Conservation (phyloP, 2,113 vertebrate species). For the Rallus limicola region DNA sequence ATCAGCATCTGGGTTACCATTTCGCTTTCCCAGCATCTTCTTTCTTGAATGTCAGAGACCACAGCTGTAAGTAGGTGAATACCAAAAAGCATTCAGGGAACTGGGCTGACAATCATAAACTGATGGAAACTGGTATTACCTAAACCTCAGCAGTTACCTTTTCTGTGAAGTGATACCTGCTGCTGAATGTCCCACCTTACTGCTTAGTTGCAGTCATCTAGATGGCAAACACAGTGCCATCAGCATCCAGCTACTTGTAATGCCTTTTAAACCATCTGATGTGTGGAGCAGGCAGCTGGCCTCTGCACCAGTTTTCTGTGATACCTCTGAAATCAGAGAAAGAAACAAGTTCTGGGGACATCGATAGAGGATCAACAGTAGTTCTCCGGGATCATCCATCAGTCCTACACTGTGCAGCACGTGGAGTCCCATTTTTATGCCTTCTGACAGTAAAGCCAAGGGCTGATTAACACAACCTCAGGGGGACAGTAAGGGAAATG, state of each 20-base stretch:
- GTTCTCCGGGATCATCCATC: not conserved
- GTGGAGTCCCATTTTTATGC: not conserved
- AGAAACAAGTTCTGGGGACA: not conserved
- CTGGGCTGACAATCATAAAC: not conserved
- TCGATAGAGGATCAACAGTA: not conserved
- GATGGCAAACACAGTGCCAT: not conserved
- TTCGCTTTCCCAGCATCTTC: not conserved
- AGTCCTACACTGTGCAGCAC: not conserved
- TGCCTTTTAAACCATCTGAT: not conserved
- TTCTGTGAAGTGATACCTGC: not conserved
- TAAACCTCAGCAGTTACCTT: not conserved
- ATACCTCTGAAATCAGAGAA: not conserved
- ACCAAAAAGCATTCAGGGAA: not conserved
- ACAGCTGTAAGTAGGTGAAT: not conserved
- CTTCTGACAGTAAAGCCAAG: not conserved
- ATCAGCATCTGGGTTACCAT: not conserved
- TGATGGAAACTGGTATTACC: not conserved
- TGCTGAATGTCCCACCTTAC: not conserved
- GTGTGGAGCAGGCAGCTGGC: not conserved
- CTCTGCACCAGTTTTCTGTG: not conserved
- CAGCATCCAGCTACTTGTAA: not conserved
- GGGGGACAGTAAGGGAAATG: slow-evolving; percentile 35
- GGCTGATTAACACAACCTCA: slow-evolving; percentile 39
- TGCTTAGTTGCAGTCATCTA: not conserved
- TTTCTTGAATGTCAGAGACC: not conserved